phyloP scores from a whole-genome alignment of 2,113 vertebrate species.

The Hiodon tergisus region DNA sequence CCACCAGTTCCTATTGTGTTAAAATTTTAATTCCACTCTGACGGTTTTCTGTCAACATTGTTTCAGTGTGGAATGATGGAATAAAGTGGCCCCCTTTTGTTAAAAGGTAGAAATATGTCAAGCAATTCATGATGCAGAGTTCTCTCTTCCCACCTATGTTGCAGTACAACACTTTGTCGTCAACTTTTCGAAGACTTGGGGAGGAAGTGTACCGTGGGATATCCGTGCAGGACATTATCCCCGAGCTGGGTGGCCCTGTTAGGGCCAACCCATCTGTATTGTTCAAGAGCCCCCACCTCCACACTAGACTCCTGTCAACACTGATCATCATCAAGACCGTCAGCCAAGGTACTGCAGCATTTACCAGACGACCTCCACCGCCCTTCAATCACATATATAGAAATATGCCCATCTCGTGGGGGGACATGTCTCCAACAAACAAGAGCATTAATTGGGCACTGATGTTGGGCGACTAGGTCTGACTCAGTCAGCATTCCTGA shows the following conservation, averaged over 20 bases:
- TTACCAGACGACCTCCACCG: too few species aligned
- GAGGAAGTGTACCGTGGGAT: slow-evolving; percentile 72
- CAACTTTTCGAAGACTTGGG: slow-evolving; percentile 76
- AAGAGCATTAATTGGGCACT: too few species aligned
- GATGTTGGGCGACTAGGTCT: too few species aligned
- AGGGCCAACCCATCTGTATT: slow-evolving; percentile 57
- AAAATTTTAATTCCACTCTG: neutral
- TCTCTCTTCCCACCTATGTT: slow-evolving; percentile 8
- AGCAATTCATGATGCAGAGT: neutral
- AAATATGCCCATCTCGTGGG: too few species aligned
- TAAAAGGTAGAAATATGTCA: neutral
- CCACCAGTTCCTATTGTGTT: neutral
- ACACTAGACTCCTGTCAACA: slow-evolving; percentile 70
- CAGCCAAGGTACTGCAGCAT: slow-evolving; percentile 69
- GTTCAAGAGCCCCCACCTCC: slow-evolving; percentile 69
- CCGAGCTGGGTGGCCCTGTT: slow-evolving; percentile 41
- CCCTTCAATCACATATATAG: too few species aligned
- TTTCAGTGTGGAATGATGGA: neutral
- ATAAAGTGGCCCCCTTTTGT: neutral
- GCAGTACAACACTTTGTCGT: slow-evolving; percentile 62
- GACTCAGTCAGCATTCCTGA: too few species aligned
- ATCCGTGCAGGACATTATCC: slow-evolving; percentile 35
- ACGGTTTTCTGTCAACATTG: too few species aligned
- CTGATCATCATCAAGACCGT: slow-evolving; percentile 78
- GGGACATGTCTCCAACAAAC: too few species aligned